Base-by-base conservation (phyloP, 2,113 vertebrate genomes). In the Sula dactylatra region DNA sequence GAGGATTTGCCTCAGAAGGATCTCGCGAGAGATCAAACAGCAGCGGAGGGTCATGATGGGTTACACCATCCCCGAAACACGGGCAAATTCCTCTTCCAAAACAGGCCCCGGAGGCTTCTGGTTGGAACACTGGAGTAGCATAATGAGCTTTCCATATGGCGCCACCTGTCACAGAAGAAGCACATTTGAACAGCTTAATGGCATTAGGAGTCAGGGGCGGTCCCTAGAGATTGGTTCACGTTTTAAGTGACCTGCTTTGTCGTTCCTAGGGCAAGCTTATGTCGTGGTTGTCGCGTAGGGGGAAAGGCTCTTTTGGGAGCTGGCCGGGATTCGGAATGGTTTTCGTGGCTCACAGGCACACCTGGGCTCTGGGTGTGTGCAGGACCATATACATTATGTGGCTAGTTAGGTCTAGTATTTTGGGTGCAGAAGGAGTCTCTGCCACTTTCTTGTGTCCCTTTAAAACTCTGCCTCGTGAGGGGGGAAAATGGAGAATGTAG, bases 81-180 rank as follows among this genome's bases (percentile, higher is more conserved):
- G 79, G 16, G 80, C 99, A 99, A 21, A 98, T 4, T 21, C 74
- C 79, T 25, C 70, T 97, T 91, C 95, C 47, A 45, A 98, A 98
- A 86, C 99, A 99, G 61, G 97, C 98, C 7, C 96, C 96, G 0
- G 98, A 97, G n/a, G 95, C 97, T 54, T 98, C 96, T 18, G 98
- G 98, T 6, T 86, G 97, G 72, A 99, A 99, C 54, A 98, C 98
- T 25, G 98, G 98, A n/a, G 98, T 98, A 91, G 98, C 96, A 84
- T 98, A 98, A 93, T 99, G 99, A 49, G 98, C 98, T 95, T 99
- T 99, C 96, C 98, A 99, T 50, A 99, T 1, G 0, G 98, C 98
- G 69, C 98, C 97, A 92, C 98, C 99, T 99, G 95, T 61, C 65
- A 34, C 74, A 54, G 96, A 82, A 83, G 52, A 66, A 95, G 36